Evolutionary conservation across 2,797 vertebrate genomes (phyloP), one percentile per base, ranked within the genome.

Genomic region (Platyrinchus mystaceus): DNA sequence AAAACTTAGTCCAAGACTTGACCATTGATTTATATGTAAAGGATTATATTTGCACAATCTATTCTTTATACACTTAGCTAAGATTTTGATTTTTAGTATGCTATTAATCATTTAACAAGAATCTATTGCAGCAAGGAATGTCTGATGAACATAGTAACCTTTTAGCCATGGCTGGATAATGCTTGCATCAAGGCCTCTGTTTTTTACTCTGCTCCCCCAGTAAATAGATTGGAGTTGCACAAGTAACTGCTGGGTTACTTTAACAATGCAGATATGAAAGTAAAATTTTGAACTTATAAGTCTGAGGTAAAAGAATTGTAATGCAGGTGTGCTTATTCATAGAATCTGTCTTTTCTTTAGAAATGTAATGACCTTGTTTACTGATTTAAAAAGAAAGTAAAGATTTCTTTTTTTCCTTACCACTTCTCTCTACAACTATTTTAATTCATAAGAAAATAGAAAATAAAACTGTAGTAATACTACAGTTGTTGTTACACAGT

Each of bases 311-410:
- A 76, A 49, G 0, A 76, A 53, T 39, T 52, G 7, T 53, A 36
- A 9, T 41, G 5, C 0, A 2, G 30, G 10, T 56, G 47, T 46
- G 14, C 10, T 59, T 28, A 44, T 70, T 63, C 1, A 0, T 14
- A 46, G 30, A 59, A 36, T 23, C 11, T 59, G 9, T 36, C 2
- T 43, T 79, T 59, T 78, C 28, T 52, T 83, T 39, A 60, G 17
- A 68, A 76, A 64, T 14, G 3, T 23, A 62, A 2, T 28, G 27
- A 43, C 16, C 6, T 47, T 68, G 5, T 49, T 64, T 89, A 5
- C 2, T 24, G 30, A 39, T 47, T 87, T 36, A 59, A 91, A 87
- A 46, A 6, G 16, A 73, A 77, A 86, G 64, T 7, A 53, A 47
- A 43, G 1, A 3, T 8, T 10, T 6, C 8, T 47, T 22, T 22